phyloP scores from a whole-genome alignment of 23 tunicate genomes.

The Corella eumyota region DNA sequence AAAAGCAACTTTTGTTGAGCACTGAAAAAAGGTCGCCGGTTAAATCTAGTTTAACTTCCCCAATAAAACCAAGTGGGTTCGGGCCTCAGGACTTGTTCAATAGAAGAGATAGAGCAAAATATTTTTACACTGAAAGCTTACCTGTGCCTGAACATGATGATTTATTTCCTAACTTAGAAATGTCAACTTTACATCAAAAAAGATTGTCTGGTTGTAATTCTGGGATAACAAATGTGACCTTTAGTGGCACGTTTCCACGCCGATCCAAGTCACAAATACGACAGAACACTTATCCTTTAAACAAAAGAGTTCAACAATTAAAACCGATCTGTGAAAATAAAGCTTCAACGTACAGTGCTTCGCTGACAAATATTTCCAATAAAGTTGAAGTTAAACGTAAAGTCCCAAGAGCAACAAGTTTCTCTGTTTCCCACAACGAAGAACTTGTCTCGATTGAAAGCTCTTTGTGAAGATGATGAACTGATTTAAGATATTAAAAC shows the following conservation, averaged over 20 bases:
- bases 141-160: too few species aligned
- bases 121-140: too few species aligned
- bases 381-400: neutral
- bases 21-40: neutral
- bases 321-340: conserved; percentile 7
- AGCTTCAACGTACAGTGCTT: conserved; percentile 4
- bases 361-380: neutral
- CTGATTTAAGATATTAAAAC: too few species aligned
- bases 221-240: too few species aligned
- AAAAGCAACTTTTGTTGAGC: neutral
- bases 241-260: conserved; percentile 6
- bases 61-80: conserved; percentile 1
- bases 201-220: too few species aligned
- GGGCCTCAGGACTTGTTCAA: conserved; percentile 6
- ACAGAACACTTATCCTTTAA: too few species aligned
- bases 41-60: neutral
- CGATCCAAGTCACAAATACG: conserved; percentile 5
- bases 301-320: too few species aligned
- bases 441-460: conserved; percentile 56
- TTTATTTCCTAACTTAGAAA: neutral
- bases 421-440: conserved; percentile 33
- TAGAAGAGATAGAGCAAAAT: conserved; percentile 2
- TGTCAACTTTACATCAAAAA: neutral
- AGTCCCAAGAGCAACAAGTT: conserved; percentile 50
- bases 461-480: conserved; percentile 32